phyloP scores from a whole-genome alignment of 1,140 invertebrate species.

The Drosophila prosaltans region DNA sequence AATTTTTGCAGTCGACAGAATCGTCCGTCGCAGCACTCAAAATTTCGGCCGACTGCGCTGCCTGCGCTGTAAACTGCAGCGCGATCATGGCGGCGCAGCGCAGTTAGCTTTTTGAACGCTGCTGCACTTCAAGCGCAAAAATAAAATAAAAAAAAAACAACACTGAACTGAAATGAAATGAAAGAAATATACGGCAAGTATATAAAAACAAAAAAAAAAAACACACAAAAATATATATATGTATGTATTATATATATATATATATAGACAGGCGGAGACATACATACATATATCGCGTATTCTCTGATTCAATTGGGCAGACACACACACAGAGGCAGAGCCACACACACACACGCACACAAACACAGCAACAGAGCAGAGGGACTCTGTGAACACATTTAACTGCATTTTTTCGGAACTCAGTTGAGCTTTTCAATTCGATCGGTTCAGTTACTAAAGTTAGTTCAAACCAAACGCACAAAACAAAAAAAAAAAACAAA shows the following conservation, averaged over 20 bases:
- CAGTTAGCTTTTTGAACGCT: slow-evolving; percentile 18
- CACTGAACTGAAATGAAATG: slow-evolving; percentile 37
- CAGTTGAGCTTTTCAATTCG: slow-evolving; percentile 83
- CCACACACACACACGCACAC: slow-evolving; percentile 16
- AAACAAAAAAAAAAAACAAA: slow-evolving; percentile 9
- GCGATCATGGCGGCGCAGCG: slow-evolving; percentile 8
- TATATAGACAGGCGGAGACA: slow-evolving; percentile 25
- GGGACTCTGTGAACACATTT: slow-evolving; percentile 57
- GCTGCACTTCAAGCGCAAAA: slow-evolving; percentile 19
- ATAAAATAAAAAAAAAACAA: slow-evolving; percentile 8
- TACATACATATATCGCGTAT: slow-evolving; percentile 28
- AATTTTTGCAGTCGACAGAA: slow-evolving; percentile 12
- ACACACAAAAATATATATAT: slow-evolving; percentile 40
- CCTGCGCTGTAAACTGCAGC: slow-evolving; percentile 12
- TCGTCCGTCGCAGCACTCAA: background rate
- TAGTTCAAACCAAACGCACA: slow-evolving; percentile 79
- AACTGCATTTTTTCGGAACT: slow-evolving; percentile 82
- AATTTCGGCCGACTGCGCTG: slow-evolving; percentile 13
- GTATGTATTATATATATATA: slow-evolving; percentile 19
- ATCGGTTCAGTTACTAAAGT: slow-evolving; percentile 83
- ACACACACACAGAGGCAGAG: slow-evolving; percentile 42
- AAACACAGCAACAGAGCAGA: slow-evolving; percentile 29
- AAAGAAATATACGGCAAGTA: slow-evolving; percentile 36
- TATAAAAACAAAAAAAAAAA: slow-evolving; percentile 33
- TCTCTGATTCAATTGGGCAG: slow-evolving; percentile 80